Evolutionary conservation across 2,888 invertebrate species (phyloP).

Genomic region (Heliconius cydno): DNA sequence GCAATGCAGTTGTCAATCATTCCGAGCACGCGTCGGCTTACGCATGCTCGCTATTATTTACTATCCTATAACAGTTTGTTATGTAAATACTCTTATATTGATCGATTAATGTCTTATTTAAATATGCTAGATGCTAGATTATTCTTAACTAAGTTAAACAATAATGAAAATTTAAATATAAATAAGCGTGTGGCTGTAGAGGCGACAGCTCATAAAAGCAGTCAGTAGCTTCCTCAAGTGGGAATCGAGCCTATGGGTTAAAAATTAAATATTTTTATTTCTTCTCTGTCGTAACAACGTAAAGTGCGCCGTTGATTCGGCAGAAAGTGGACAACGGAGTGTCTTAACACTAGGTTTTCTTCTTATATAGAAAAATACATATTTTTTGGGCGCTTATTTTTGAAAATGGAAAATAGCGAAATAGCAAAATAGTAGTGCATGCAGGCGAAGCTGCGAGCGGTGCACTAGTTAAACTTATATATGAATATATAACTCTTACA

Average conservation of each 20-base stretch:
- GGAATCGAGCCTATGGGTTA: no score
- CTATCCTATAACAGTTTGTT: not conserved
- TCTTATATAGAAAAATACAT: not conserved
- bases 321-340: no score
- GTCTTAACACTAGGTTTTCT: no score
- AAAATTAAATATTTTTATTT: no score
- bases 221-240: no score
- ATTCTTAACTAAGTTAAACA: no score
- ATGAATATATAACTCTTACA: not conserved
- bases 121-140: not conserved
- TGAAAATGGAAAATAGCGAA: no score
- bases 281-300: no score
- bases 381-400: not conserved
- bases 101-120: no score
- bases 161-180: no score
- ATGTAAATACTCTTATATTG: not conserved
- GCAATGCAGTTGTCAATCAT: conserved; percentile 27
- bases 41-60: conserved; percentile 26
- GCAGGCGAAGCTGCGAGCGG: not conserved
- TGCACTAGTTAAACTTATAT: not conserved
- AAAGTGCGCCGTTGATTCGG: no score
- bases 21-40: conserved; percentile 24
- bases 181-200: not conserved
- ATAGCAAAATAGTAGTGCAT: not conserved
- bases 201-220: no score